Conservation (phyloP, 2,797 vertebrate genomes). For the Rhincodon typus region DNA sequence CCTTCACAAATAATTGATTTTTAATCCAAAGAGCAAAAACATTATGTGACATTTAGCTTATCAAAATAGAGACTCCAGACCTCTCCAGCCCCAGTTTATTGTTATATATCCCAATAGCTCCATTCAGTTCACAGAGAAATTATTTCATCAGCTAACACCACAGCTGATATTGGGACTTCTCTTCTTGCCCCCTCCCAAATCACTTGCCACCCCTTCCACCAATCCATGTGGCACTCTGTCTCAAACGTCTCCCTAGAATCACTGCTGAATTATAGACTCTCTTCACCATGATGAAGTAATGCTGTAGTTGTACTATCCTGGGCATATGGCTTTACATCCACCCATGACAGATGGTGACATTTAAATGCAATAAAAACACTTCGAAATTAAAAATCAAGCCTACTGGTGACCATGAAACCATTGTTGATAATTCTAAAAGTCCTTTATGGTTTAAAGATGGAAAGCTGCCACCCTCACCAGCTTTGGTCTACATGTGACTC, state of each 20-base stretch:
- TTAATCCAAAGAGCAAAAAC: neutral
- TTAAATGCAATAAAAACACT: too few relatives aligned
- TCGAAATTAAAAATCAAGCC: too few relatives aligned
- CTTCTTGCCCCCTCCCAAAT: neutral
- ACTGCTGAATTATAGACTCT: neutral
- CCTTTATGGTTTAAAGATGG: too few relatives aligned
- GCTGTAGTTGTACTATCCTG: too few relatives aligned
- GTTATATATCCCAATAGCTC: neutral
- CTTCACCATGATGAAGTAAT: neutral
- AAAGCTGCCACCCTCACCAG: too few relatives aligned
- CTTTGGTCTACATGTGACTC: too few relatives aligned
- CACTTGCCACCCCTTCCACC: neutral
- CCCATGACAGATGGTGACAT: too few relatives aligned
- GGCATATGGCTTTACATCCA: too few relatives aligned
- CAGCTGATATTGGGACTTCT: neutral
- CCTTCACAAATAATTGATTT: neutral
- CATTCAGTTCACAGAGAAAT: neutral
- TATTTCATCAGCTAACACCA: neutral
- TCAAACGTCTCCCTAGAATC: too few relatives aligned
- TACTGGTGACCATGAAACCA: too few relatives aligned
- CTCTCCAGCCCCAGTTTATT: neutral
- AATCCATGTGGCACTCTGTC: neutral
- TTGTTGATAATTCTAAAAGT: too few relatives aligned
- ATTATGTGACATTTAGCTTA: neutral
- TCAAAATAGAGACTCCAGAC: neutral